Evolutionary conservation across 1,140 invertebrate species (phyloP), one percentile per base, ranked within the genome.

Genomic region (Mizuhopecten yessoensis): DNA sequence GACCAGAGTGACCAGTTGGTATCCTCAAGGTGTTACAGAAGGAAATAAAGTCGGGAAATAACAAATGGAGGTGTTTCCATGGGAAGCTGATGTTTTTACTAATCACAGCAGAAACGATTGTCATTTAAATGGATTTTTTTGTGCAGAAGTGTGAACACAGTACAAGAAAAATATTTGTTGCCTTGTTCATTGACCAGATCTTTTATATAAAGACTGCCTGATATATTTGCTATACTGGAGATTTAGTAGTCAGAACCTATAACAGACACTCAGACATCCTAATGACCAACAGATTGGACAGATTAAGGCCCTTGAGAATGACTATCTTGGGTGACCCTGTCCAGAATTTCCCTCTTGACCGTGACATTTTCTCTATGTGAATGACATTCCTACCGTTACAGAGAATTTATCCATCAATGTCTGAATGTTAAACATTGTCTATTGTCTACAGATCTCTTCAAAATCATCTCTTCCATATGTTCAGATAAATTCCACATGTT

Each of bases 381-480:
- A 75, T 0, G 23, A 75, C 57, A 75, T 75, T 29, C 57, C 57
- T 75, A 75, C n/a, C 57, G 29, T 75, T 75, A 29, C 57, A 75
- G 2, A 13, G 0, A 29, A 75, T 75, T 75, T 29, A 75, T 75
- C 57, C 57, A 75, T 75, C 57, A 75, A 29, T 11, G 57, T 75
- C 57, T 75, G 57, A 0, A 75, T 75, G 23, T 29, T 9, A 75
- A 75, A 75, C 57, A 75, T 5, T 7, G n/a, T 29, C 57, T 29
- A 17, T 29, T 29, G n/a, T 29, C n/a, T 29, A 75, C 23, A 29
- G 57, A 75, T 75, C 57, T 75, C 57, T 29, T 75, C 57, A 75
- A 75, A 75, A 9, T 75, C 57, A 75, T 75, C 57, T 75, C 57
- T 75, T 75, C 57, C 57, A 75, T 29, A 75, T 75, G 57, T 11